Conservation (phyloP, 2,888 invertebrate genomes). For the Nysson spinosus region DNA sequence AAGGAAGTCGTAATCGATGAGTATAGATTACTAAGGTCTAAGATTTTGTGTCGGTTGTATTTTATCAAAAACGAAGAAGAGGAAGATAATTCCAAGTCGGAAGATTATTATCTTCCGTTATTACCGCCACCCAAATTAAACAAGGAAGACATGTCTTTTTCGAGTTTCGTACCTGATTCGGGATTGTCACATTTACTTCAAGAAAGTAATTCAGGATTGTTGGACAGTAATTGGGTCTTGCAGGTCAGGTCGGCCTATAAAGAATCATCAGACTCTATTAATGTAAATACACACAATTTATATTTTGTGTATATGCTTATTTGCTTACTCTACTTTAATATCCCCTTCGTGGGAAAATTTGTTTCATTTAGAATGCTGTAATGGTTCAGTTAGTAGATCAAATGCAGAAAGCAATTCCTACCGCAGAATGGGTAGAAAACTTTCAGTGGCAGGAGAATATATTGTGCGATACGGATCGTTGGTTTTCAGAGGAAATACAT, state of each 20-base stretch:
- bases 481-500: slow-evolving; percentile 70
- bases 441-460: slow-evolving; percentile 68
- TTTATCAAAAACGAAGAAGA: slow-evolving; percentile 57
- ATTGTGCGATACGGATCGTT: slow-evolving; percentile 58
- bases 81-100: slow-evolving; percentile 48
- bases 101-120: slow-evolving; percentile 62
- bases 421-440: slow-evolving; percentile 69
- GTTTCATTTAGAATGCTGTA: slow-evolving; percentile 58
- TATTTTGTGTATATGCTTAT: not conserved
- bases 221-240: slow-evolving; percentile 70
- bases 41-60: slow-evolving; percentile 67
- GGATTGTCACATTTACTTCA: slow-evolving; percentile 64
- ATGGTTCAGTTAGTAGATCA: slow-evolving; percentile 68
- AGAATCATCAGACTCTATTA: slow-evolving; percentile 60
- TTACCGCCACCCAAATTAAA: slow-evolving; percentile 58
- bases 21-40: slow-evolving; percentile 65
- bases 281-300: too few species aligned
- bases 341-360: not conserved
- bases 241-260: slow-evolving; percentile 67
- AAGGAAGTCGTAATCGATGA: slow-evolving; percentile 65
- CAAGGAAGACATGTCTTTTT: slow-evolving; percentile 2
- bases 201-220: slow-evolving; percentile 65
- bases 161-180: slow-evolving; percentile 46
- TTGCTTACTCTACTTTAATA: not conserved
- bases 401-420: slow-evolving; percentile 73